Conservation (phyloP, 2,888 invertebrate genomes). For the Leistus spinibarbis region DNA sequence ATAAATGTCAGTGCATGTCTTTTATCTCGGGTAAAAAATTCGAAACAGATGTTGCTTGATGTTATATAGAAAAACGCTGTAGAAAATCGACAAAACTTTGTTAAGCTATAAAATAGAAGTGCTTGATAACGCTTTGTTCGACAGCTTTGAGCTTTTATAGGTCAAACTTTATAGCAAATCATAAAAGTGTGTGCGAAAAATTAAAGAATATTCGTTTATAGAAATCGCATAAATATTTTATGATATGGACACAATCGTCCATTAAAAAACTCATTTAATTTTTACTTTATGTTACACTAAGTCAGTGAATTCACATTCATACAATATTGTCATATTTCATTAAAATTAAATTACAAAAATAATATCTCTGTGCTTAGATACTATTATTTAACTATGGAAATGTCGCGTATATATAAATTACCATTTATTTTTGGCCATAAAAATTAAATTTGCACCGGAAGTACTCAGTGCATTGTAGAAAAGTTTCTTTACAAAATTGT, state of each 20-base stretch:
- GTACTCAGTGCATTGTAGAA: background rate
- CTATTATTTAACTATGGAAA: background rate
- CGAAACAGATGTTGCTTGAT: no score
- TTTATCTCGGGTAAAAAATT: no score
- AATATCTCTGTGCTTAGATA: background rate
- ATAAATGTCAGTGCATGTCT: no score
- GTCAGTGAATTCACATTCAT: no score
- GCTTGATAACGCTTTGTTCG: constrained; percentile 30
- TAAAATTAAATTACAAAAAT: no score
- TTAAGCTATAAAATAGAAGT: constrained; percentile 24
- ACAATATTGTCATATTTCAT: no score
- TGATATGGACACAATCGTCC: no score
- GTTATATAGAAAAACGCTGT: no score
- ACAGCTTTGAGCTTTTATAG: background rate
- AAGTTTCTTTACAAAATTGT: background rate
- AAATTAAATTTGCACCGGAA: background rate
- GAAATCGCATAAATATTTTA: background rate
- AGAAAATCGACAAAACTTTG: constrained; percentile 21
- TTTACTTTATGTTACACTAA: no score
- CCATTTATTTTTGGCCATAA: background rate
- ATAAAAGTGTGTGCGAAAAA: background rate
- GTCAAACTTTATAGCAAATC: background rate
- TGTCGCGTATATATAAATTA: background rate
- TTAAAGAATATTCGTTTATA: background rate
- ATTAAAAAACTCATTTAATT: background rate